Evolutionary conservation across 1,140 invertebrate species (phyloP), one percentile per base, ranked within the genome.

Genomic region (Scaptomyza montana): DNA sequence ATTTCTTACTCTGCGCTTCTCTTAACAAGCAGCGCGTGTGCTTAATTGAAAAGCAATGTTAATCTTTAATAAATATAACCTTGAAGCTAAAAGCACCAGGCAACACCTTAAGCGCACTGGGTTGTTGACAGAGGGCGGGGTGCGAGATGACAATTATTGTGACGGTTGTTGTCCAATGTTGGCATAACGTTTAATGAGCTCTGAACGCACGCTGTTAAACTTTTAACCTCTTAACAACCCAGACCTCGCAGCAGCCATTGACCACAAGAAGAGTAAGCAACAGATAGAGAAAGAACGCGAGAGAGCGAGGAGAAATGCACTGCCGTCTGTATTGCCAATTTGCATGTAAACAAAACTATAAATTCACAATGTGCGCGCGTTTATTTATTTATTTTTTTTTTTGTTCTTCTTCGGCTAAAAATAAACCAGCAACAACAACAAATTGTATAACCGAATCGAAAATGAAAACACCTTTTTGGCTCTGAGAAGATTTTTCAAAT

Each of bases 1-100:
- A 30, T 30, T 6, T 30, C 30, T 9, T 8, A 9, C 16, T 8
- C 1, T 36, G 33, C 7, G 8, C 8, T 36, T 36, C 39, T 55
- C 41, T 62, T 41, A 13, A 45, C 7, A 50, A 16, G 50, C 47
- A 60, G 79, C 80, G 68, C 54, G 80, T 85, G 77, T 68, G 53
- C 68, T 84, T 84, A 85, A 84, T 84, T 84, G 80, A 85, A 84
- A 85, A 80, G 67, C 80, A 84, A 84, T 84, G 80, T 84, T 85
- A 84, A 84, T 84, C 80, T 84, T 84, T 85, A 85, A 84, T 80
- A 85, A 85, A 85, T 84, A 80, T 84, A 84, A 84, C 80, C 80
- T 84, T 84, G 80, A 64, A 60, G 9, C 50, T 43, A 39, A 28
- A 47, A 56, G n/a, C 78, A 64, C 28, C 41, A 54, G 28, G 39